Conservation (phyloP, 1,140 invertebrate genomes). For the Diuraphis noxia region DNA sequence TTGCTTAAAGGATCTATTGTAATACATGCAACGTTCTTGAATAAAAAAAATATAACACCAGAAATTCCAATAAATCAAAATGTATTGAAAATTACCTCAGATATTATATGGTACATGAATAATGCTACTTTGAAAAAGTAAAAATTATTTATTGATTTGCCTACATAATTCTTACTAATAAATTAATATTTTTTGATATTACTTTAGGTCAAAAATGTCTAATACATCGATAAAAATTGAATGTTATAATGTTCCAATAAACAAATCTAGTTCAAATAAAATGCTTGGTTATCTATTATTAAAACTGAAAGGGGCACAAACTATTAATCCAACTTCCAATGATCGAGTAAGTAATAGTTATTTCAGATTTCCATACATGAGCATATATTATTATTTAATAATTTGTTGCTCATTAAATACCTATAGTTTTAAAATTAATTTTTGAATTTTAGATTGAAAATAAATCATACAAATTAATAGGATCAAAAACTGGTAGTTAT, state of each 20-base stretch:
- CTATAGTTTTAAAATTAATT: background rate
- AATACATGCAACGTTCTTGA: conserved; percentile 8
- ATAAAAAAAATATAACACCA: background rate
- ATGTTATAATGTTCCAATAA: background rate
- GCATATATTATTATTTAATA: background rate
- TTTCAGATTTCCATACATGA: background rate
- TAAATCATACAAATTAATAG: conserved; percentile 34
- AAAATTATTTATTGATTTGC: background rate
- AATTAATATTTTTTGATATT: background rate
- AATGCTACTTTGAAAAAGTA: conserved; percentile 28
- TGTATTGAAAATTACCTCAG: background rate
- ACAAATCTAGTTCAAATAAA: background rate
- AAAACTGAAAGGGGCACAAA: conserved; percentile 37
- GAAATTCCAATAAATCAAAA: background rate
- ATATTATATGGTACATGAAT: conserved; percentile 7
- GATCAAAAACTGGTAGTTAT: conserved; percentile 33
- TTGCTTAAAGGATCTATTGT: conserved; percentile 29
- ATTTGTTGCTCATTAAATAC: background rate
- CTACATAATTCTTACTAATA: background rate
- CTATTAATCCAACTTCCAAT: conserved; percentile 4
- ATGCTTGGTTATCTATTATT: conserved; percentile 37
- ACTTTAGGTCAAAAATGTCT: conserved; percentile 14
- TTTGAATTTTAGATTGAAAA: conserved; percentile 25
- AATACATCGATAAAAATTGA: conserved; percentile 22
- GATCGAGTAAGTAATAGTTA: background rate